A percentile compares a stretch with the other conserved stretches of the same genome.
These are phyloP conservation scores for Monochamus alternatus DNA, from an alignment of 2,888 invertebrate species.

Conservation along the genomic window DNA sequence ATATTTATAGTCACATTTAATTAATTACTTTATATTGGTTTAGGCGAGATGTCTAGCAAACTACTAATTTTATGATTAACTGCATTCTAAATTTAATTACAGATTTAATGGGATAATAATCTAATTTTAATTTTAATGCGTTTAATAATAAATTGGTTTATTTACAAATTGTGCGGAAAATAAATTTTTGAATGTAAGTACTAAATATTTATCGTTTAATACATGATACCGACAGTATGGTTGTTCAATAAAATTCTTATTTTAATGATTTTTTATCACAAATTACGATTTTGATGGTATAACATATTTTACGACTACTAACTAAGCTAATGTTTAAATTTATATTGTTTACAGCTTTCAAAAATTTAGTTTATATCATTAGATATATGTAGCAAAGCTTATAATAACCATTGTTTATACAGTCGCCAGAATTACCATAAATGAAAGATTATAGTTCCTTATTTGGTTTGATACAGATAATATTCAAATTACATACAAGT, in stretches of 20 bases:
- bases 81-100: slow-evolving; percentile 55
- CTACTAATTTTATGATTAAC: slow-evolving; percentile 51
- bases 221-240: too few relatives aligned
- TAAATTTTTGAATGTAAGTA: background rate
- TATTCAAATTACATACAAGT: background rate
- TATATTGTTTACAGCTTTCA: too few relatives aligned
- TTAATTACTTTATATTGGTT: slow-evolving; percentile 9
- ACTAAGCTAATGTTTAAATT: too few relatives aligned
- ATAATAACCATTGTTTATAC: too few relatives aligned
- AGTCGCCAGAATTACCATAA: background rate
- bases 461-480: too few relatives aligned
- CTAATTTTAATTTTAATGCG: slow-evolving; percentile 36
- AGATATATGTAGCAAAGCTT: too few relatives aligned
- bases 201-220: too few relatives aligned
- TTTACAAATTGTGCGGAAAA: background rate
- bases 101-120: slow-evolving; percentile 50
- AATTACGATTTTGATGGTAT: too few relatives aligned
- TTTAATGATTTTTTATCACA: too few relatives aligned
- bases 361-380: too few relatives aligned
- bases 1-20: slow-evolving; percentile 3
- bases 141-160: slow-evolving; percentile 6
- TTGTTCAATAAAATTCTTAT: too few relatives aligned
- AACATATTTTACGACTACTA: too few relatives aligned
- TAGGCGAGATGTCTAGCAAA: slow-evolving; percentile 24
- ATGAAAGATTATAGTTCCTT: background rate